Base-by-base conservation (phyloP, 2,113 vertebrate species). In the Toxotes chatareus region DNA sequence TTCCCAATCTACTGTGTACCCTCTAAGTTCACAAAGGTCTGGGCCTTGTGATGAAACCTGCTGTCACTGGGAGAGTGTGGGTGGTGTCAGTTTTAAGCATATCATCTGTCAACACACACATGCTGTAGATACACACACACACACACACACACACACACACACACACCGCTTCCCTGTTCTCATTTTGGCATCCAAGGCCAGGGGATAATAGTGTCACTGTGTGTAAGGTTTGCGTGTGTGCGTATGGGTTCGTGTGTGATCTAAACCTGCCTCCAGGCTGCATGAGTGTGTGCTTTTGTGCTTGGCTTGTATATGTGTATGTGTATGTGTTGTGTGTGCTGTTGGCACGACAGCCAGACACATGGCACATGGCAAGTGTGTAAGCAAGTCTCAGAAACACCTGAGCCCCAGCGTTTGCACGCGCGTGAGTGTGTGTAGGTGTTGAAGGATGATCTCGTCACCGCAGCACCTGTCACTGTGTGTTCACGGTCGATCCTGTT, bases 31-130 rank as follows among this genome's bases (percentile, higher is more conserved):
- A 92, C 89, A 91, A 90, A 91, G 86, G 90, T 92, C 88, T 51
- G 42, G 68, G 61, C 65, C 73, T 71, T 86, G 85, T 76, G 91
- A 70, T 91, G 89, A 93, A 91, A 92, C 83, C 80, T 88, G 86
- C 91, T 92, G 86, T 91, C 89, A 89, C 46, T 79, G 80, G 19
- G 64, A 60, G 80, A 67, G 86, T 85, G 91, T 89, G 85, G 88
- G 89, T 79, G 88, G 89, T 89, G 91, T 91, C 82, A 88, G 56
- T 85, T 91, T 89, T 82, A 89, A 89, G 83, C 82, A 88, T 86
- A 88, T 92, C 85, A 86, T 88, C 80, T 90, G 89, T 89, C 90
- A 81, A 70, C 90, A 79, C 72, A 70, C 85, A 75, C 82, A 76
- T 21, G 40, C 69, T 73, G 27, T 46, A 55, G 38, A 73, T n/a